Percentiles rank a stretch among this genome's conserved stretches.
These are phyloP conservation scores for Elgonia sp. DNA, from an alignment of 2,888 invertebrate species.

Conservation along the genomic window DNA sequence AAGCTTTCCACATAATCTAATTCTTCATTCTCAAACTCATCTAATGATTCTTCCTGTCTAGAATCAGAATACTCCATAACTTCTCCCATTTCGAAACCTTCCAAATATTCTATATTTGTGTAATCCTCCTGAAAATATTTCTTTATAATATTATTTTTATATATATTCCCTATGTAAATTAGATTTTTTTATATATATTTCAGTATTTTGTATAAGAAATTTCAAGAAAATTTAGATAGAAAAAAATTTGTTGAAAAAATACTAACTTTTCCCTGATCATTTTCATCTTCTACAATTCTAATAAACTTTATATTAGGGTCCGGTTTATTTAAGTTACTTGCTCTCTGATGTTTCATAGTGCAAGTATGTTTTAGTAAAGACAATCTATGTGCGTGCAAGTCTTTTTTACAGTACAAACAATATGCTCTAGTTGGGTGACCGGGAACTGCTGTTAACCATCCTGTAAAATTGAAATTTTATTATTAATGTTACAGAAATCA, in stretches of 20 bases:
- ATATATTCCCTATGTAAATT: too few relatives aligned
- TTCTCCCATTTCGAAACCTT: slow-evolving; percentile 26
- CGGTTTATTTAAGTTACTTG: slow-evolving; percentile 47
- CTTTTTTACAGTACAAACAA: slow-evolving; percentile 88
- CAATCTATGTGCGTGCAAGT: slow-evolving; percentile 89
- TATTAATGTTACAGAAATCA: slow-evolving; percentile 68
- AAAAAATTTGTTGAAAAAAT: slow-evolving; percentile 1
- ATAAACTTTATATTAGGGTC: not conserved
- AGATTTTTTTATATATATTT: too few relatives aligned
- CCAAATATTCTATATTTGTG: slow-evolving; percentile 58
- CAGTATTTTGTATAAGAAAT: not conserved
- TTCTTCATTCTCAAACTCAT: slow-evolving; percentile 52
- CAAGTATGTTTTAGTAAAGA: slow-evolving; percentile 89
- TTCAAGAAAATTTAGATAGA: not conserved
- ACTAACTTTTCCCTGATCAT: slow-evolving; percentile 34
- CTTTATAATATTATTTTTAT: not conserved
- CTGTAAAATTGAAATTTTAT: slow-evolving; percentile 63
- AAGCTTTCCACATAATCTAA: not conserved
- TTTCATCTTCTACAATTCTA: not conserved
- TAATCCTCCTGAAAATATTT: slow-evolving; percentile 31
- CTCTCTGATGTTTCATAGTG: slow-evolving; percentile 88
- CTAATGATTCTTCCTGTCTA: slow-evolving; percentile 47
- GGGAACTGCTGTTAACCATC: slow-evolving; percentile 88
- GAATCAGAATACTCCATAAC: slow-evolving; percentile 15
- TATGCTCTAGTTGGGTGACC: slow-evolving; percentile 88